Base-by-base conservation (phyloP, 2,113 vertebrate species). In the Loxodonta africana region DNA sequence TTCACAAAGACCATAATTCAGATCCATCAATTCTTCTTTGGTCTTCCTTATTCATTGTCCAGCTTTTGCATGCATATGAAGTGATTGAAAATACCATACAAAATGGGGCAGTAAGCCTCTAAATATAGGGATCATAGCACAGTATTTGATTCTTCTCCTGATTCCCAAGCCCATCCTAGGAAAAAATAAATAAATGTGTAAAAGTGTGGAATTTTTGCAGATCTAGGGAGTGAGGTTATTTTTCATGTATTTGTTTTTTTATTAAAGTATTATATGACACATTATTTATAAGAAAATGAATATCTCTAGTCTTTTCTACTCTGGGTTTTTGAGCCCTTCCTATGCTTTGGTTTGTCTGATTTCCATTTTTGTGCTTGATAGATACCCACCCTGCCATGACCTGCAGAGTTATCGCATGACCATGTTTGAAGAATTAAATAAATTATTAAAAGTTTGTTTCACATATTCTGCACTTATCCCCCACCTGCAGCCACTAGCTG, bases 341-440 rank as follows among this genome's bases (percentile, higher is more conserved):
- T 20, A 20, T 5, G 1, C 67, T 89, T 83, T 44, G 0, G 10
- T 63, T 86, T 69, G 20, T 93, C 88, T 86, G 60, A 15, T 74
- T 71, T 21, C 3, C 23, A 81, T 94, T 81, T 62, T 63, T 71
- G 51, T 67, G 25, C 53, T 84, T 46, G 1, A 28, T 53, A 91
- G 33, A 81, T 63, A 14, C 53, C 53, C 88, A 25, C 37, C 53
- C 83, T 71, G 21, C 28, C 51, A 9, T 0, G 18, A 26, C 14
- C 73, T 28, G 21, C 65, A 57, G 67, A 86, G 46, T 92, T 88
- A 73, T 78, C 84, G 41, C 44, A 63, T 30, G 87, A 69, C 51
- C 30, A 67, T 83, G 94, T 96, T 84, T 92, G 60, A 95, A 91
- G 33, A 97, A 78, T 91, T 93, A 67, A 60, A 71, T 89, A 65